phyloP scores from a whole-genome alignment of 1,140 invertebrate genomes.

The Drosophila tropicalis region DNA sequence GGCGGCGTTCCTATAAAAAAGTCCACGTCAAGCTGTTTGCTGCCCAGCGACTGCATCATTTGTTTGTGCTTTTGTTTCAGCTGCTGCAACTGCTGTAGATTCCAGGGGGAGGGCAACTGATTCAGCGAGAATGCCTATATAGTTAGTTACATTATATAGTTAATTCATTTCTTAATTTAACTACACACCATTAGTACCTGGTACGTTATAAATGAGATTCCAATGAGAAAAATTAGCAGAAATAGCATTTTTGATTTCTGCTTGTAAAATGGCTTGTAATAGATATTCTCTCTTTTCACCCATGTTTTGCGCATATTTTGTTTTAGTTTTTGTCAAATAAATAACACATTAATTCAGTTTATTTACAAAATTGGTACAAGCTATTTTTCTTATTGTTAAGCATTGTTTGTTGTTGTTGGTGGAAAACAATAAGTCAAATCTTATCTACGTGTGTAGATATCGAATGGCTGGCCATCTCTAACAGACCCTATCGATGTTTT shows the following conservation, averaged over 20 bases:
- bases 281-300: conserved; percentile 81
- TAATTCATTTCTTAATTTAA: conserved; percentile 21
- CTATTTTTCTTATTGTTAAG: conserved; percentile 48
- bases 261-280: conserved; percentile 83
- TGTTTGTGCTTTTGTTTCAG: conserved; percentile 69
- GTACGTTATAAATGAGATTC: conserved; percentile 78
- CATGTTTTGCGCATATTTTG: conserved; percentile 78
- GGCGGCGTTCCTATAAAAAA: conserved; percentile 44
- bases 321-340: conserved; percentile 11
- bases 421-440: not conserved
- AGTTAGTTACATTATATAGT: conserved; percentile 29
- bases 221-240: conserved; percentile 73
- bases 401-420: conserved; percentile 42
- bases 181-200: conserved; percentile 53
- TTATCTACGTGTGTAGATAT: not conserved
- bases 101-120: conserved; percentile 71
- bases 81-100: conserved; percentile 72
- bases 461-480: not conserved
- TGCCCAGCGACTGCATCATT: conserved; percentile 68
- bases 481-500: not conserved
- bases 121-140: conserved; percentile 78
- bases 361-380: conserved; percentile 19
- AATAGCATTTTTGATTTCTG: conserved; percentile 79
- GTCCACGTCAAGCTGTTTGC: conserved; percentile 65
- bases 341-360: conserved; percentile 9